These are phyloP conservation scores for Oscheius sp. DNA, from an alignment of 2,888 invertebrate species.

Conservation along the genomic window DNA sequence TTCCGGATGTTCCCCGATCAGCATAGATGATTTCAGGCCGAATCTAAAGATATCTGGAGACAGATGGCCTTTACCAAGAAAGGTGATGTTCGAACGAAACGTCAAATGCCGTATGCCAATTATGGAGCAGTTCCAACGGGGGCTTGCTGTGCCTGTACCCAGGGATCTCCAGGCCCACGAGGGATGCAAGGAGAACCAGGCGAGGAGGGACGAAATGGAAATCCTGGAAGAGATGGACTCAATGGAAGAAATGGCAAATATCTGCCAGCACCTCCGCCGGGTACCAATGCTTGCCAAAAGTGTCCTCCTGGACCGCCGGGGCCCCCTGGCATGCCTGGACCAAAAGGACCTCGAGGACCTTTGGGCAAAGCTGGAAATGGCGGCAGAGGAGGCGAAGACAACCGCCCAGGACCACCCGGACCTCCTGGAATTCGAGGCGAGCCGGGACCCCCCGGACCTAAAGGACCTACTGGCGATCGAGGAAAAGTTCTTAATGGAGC, in stretches of 20 bases:
- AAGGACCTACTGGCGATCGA: slow-evolving; percentile 56
- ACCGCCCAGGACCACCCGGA: slow-evolving; percentile 66
- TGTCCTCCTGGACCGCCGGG: slow-evolving; percentile 62
- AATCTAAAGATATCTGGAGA: slow-evolving; percentile 68
- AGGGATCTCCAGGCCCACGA: slow-evolving; percentile 63
- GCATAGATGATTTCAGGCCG: slow-evolving; percentile 49
- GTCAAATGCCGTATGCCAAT: slow-evolving; percentile 50
- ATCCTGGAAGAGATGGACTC: slow-evolving; percentile 48
- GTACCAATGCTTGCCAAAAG: slow-evolving; percentile 57
- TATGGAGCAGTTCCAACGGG: slow-evolving; percentile 41
- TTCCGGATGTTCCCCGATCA: background rate
- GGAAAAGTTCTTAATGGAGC: slow-evolving; percentile 59
- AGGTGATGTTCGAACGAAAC: slow-evolving; percentile 35
- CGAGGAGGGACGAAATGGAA: slow-evolving; percentile 31
- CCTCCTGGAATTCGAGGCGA: slow-evolving; percentile 62
- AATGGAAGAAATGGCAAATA: slow-evolving; percentile 55
- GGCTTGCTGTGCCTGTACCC: slow-evolving; percentile 65
- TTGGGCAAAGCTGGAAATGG: slow-evolving; percentile 50
- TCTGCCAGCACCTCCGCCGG: slow-evolving; percentile 57
- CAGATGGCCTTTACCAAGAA: slow-evolving; percentile 58
- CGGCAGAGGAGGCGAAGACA: slow-evolving; percentile 60
- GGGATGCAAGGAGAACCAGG: slow-evolving; percentile 58
- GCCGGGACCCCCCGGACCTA: slow-evolving; percentile 58
- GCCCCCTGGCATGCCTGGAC: slow-evolving; percentile 64
- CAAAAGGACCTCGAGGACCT: slow-evolving; percentile 56